Evolutionary conservation across 2,888 invertebrate species (phyloP), one percentile per base, ranked within the genome.

Genomic region (Sepiola atlantica): DNA sequence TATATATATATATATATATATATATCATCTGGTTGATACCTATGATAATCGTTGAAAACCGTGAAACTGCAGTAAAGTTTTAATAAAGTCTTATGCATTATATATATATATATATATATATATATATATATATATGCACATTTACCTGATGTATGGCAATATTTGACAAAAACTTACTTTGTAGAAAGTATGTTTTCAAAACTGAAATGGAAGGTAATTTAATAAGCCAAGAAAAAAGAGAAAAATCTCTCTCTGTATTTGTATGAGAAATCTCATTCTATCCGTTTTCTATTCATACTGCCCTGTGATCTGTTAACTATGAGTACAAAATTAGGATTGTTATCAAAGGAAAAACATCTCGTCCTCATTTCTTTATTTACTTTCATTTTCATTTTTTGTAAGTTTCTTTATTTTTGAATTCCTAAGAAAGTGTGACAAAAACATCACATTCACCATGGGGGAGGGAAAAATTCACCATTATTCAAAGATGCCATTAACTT

Each of bases 401-500:
- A 21, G 1, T 57, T 57, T 57, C 24, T 57, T 57, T 57, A 20
- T 24, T 77, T 77, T n/a, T 77, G 77, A 77, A 77, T 32, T 77
- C n/a, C 77, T n/a, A n/a, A 77, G n/a, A 77, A 28, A 28, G n/a
- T n/a, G 32, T 77, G n/a, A 77, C 77, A 77, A 77, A 77, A 77
- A 77, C n/a, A 77, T 77, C 77, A n/a, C 77, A 77, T 77, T 77
- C 77, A 77, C n/a, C 77, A 77, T 77, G n/a, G n/a, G 77, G 77
- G 1, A 32, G 32, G 77, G 28, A 4, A 77, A 77, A 77, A 77
- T 16, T 16, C n/a, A 32, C n/a, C 32, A 77, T 77, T 32, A 77
- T 77, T 77, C 77, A 77, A 77, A n/a, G 77, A 77, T n/a, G 77
- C 77, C n/a, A 77, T 77, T 77, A 77, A 77, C 77, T 77, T 77